Evolutionary conservation across 1,140 invertebrate species (phyloP).

Genomic region (Aphaenogaster ashmeadi): DNA sequence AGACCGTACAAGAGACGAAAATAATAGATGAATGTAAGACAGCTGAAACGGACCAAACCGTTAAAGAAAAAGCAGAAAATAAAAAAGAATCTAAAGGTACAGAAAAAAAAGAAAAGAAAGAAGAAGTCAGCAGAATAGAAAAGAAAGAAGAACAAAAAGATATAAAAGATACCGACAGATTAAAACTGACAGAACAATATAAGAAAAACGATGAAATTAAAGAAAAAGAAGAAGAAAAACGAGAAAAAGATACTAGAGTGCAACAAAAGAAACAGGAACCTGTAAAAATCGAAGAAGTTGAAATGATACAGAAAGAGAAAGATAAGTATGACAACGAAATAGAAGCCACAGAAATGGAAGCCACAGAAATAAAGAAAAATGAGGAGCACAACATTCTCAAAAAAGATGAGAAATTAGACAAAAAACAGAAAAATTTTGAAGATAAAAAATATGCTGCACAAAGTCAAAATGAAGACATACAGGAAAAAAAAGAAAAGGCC

Average conservation of each 20-base stretch:
- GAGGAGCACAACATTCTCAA: slow-evolving; percentile 57
- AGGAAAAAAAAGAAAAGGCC: slow-evolving; percentile 36
- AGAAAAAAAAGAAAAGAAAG: slow-evolving; percentile 67
- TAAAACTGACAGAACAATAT: slow-evolving; percentile 58
- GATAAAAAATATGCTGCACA: slow-evolving; percentile 32
- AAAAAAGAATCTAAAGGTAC: slow-evolving; percentile 43
- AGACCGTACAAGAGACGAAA: slow-evolving; percentile 49
- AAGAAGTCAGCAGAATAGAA: slow-evolving; percentile 34
- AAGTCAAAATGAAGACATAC: slow-evolving; percentile 18
- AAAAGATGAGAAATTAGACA: slow-evolving; percentile 56
- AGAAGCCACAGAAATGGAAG: slow-evolving; percentile 6
- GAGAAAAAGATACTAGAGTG: slow-evolving; percentile 56
- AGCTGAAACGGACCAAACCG: slow-evolving; percentile 18
- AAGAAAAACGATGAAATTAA: slow-evolving; percentile 59
- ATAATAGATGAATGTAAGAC: slow-evolving; percentile 65
- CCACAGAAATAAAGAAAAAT: slow-evolving; percentile 35
- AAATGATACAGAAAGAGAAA: slow-evolving; percentile 57
- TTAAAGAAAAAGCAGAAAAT: slow-evolving; percentile 52
- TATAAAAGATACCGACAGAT: slow-evolving; percentile 39
- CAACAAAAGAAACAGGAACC: slow-evolving; percentile 39
- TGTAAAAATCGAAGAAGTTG: slow-evolving; percentile 65
- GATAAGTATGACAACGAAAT: slow-evolving; percentile 14
- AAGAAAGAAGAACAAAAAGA: slow-evolving; percentile 37
- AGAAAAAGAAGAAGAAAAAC: slow-evolving; percentile 48
- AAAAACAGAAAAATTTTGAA: slow-evolving; percentile 26